Evolutionary conservation across 2,888 invertebrate genomes (phyloP).

Genomic region (Thereva unica): DNA sequence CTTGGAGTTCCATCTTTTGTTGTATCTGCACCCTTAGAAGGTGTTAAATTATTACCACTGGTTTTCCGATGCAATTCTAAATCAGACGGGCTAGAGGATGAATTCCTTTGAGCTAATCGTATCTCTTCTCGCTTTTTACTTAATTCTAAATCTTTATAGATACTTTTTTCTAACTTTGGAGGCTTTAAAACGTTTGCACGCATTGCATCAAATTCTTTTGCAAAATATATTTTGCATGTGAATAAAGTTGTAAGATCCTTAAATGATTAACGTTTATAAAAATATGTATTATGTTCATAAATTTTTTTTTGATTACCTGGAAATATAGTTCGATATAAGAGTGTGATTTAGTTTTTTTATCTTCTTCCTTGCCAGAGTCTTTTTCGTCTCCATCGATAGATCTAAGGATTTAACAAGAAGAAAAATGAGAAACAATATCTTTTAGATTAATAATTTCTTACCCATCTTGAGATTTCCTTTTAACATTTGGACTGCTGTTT

Average conservation of each 20-base stretch:
- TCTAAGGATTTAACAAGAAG: constrained; percentile 1
- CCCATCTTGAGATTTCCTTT: constrained; percentile 53
- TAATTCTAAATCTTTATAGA: constrained; percentile 51
- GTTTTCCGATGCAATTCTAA: constrained; percentile 54
- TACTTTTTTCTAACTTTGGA: constrained; percentile 49
- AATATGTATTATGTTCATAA: constrained; percentile 26
- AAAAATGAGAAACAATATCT: too few relatives aligned
- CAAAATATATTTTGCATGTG: constrained; percentile 88
- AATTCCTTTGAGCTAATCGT: constrained; percentile 52
- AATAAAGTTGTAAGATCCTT: constrained; percentile 74
- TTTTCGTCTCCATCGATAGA: constrained; percentile 32
- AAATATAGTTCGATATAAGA: constrained; percentile 64
- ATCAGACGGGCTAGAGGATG: constrained; percentile 45
- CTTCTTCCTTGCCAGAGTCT: constrained; percentile 42
- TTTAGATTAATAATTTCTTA: constrained; percentile 39
- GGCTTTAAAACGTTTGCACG: constrained; percentile 59
- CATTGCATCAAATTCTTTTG: constrained; percentile 85
- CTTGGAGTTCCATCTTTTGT: constrained; percentile 23
- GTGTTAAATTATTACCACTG: constrained; percentile 57
- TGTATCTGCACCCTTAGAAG: constrained; percentile 4
- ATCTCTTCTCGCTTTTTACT: constrained; percentile 54
- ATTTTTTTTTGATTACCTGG: constrained; percentile 47
- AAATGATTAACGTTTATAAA: constrained; percentile 7
- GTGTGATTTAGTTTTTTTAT: constrained; percentile 47
- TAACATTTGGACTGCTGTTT: constrained; percentile 51